Percentiles rank a stretch among this genome's conserved stretches.
phyloP scores from a whole-genome alignment of 2,113 vertebrate species.

The Takifugu bimaculatus region DNA sequence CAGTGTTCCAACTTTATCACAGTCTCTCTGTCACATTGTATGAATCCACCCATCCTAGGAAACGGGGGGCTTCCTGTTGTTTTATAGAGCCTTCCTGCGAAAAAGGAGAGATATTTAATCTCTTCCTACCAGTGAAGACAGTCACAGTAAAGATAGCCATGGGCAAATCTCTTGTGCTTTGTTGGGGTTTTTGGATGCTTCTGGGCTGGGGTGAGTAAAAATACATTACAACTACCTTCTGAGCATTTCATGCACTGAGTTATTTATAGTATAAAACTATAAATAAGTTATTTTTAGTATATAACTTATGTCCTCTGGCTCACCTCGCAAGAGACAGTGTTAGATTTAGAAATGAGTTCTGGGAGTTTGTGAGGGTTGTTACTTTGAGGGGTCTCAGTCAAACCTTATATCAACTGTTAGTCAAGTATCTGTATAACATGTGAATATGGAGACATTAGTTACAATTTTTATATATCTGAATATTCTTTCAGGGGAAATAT shows the following conservation, averaged over 20 bases:
- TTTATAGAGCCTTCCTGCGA: slow-evolving; percentile 71
- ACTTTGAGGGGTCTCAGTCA: not conserved
- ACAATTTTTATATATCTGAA: no score
- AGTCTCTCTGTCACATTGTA: slow-evolving; percentile 58
- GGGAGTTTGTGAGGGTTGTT: no score
- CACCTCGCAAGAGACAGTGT: slow-evolving; percentile 26
- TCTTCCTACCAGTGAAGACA: slow-evolving; percentile 47
- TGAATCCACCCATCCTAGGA: slow-evolving; percentile 74
- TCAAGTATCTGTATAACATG: no score
- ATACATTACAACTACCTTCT: not conserved
- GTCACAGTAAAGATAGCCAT: slow-evolving; percentile 49
- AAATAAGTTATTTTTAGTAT: slow-evolving; percentile 15
- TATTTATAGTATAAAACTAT: slow-evolving; percentile 21
- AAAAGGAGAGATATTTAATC: slow-evolving; percentile 70
- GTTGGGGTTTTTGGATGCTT: slow-evolving; percentile 40
- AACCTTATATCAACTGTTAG: no score
- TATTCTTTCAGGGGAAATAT: no score
- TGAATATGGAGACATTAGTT: no score
- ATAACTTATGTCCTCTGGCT: slow-evolving; percentile 21
- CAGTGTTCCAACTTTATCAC: slow-evolving; percentile 53
- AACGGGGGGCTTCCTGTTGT: slow-evolving; percentile 76
- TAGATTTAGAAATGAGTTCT: slow-evolving; percentile 17
- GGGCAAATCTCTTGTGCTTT: slow-evolving; percentile 47
- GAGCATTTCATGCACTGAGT: not conserved
- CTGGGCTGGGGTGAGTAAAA: slow-evolving; percentile 64